Percentiles rank a stretch among this genome's conserved stretches.
phyloP scores from a whole-genome alignment of 2,113 vertebrate species.

The Serilophus lunatus region DNA sequence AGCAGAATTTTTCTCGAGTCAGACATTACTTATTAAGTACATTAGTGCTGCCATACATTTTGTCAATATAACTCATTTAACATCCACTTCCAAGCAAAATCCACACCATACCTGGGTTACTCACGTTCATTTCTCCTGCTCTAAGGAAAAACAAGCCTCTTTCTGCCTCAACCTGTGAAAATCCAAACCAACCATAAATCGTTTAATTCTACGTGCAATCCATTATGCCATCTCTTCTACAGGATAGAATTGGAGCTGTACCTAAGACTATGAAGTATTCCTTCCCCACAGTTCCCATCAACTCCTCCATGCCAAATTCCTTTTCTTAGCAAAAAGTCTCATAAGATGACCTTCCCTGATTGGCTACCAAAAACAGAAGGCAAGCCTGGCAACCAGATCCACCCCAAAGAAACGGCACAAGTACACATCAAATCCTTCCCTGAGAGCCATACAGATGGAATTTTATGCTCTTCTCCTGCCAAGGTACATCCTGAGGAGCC shows the following conservation, averaged over 20 bases:
- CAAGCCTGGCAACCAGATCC: not conserved
- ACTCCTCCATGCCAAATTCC: not conserved
- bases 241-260: fast-evolving
- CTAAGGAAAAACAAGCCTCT: not conserved
- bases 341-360: not conserved
- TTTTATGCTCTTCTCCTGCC: not conserved
- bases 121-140: not conserved
- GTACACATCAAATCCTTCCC: not conserved
- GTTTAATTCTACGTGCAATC: not conserved
- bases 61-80: not conserved
- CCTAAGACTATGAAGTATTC: not conserved
- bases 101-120: not conserved
- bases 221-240: not conserved
- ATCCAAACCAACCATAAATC: not conserved
- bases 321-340: not conserved
- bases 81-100: not conserved
- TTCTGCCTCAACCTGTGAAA: not conserved
- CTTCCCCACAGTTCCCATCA: not conserved
- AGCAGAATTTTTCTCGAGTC: fast-evolving
- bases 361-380: not conserved
- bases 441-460: not conserved
- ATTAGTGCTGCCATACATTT: not conserved
- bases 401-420: not conserved
- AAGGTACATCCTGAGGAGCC: not conserved
- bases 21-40: not conserved